Conservation (phyloP, 2,888 invertebrate species). For the Trilocha varians region DNA sequence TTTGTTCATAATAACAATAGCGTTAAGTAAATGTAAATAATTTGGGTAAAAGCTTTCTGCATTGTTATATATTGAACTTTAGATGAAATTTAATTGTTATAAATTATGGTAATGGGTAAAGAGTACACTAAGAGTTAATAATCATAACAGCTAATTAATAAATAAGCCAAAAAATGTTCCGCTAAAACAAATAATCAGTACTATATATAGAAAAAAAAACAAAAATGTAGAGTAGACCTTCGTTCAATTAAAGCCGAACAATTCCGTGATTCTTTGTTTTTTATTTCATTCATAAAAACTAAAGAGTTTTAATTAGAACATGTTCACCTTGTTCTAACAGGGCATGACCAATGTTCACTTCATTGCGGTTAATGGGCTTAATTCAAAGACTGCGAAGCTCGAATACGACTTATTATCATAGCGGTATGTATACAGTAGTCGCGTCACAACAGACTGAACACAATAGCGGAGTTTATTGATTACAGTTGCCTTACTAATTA, state of each 20-base stretch:
- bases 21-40: no score
- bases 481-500: background rate
- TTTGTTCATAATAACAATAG: no score
- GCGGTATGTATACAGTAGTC: background rate
- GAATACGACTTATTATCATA: background rate
- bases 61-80: no score
- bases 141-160: no score
- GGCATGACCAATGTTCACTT: slow-evolving; percentile 1
- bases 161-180: no score
- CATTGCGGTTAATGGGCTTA: slow-evolving; percentile 3
- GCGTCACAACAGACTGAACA: background rate
- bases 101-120: no score
- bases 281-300: slow-evolving; percentile 7
- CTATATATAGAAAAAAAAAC: background rate
- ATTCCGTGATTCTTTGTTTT: background rate
- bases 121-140: no score
- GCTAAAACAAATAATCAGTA: background rate
- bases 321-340: slow-evolving; percentile 1
- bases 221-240: background rate
- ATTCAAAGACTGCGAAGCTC: slow-evolving; percentile 2
- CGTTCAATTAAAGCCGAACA: background rate
- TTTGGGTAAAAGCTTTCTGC: no score
- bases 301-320: background rate
- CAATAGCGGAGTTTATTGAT: background rate
- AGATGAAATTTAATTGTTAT: no score